Evolutionary conservation across 2,113 vertebrate genomes (phyloP).

Genomic region (Hystrix cristata): DNA sequence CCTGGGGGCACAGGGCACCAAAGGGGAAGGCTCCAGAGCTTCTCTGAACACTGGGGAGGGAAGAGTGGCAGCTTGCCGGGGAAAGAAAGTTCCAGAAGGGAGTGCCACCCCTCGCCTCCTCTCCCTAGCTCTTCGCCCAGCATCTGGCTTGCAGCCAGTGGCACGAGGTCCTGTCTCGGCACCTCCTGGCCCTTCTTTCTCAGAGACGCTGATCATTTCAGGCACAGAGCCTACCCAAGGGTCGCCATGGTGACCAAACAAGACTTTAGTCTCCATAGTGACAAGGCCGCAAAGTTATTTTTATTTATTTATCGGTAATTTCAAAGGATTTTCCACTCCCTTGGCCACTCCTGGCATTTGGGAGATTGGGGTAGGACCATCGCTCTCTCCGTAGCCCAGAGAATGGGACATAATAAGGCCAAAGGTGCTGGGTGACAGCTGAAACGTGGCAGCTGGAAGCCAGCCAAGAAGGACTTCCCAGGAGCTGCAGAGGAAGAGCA

Average conservation of each 20-base stretch:
- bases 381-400: background rate
- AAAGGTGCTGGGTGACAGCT: background rate
- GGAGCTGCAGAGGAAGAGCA: background rate
- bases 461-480: background rate
- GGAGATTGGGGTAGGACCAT: background rate
- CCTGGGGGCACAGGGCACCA: background rate
- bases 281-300: constrained; percentile 74
- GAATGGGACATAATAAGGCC: background rate
- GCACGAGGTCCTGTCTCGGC: background rate
- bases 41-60: constrained; percentile 9
- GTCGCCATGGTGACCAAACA: constrained; percentile 78
- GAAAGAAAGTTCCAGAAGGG: constrained; percentile 65
- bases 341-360: constrained; percentile 34
- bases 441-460: background rate
- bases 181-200: constrained; percentile 25
- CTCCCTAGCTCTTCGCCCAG: no score
- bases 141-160: background rate
- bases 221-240: constrained; percentile 35
- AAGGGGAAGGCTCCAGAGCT: background rate
- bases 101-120: background rate
- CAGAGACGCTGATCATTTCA: constrained; percentile 15
- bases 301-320: constrained; percentile 79
- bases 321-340: constrained; percentile 73
- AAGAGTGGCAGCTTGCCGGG: background rate
- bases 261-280: constrained; percentile 76